phyloP scores from a whole-genome alignment of 2,888 invertebrate species.

The Psococerastis gibbosa region DNA sequence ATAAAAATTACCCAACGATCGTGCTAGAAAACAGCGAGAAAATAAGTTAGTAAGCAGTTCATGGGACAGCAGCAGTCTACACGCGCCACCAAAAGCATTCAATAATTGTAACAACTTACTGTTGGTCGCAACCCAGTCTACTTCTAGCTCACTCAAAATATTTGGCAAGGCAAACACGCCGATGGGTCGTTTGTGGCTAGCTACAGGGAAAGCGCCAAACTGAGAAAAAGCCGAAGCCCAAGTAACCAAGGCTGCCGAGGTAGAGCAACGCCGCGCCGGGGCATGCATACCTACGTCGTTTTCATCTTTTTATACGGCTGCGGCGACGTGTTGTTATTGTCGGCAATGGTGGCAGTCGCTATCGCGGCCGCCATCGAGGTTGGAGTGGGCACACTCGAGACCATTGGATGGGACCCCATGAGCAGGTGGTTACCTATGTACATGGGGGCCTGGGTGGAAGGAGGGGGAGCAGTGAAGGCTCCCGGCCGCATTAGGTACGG shows the following conservation, averaged over 20 bases:
- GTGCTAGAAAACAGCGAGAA: background rate
- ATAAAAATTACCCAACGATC: background rate
- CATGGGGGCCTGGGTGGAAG: slow-evolving; percentile 12
- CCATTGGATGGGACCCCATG: background rate
- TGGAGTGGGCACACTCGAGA: slow-evolving; percentile 25
- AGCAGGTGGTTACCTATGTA: slow-evolving; percentile 8
- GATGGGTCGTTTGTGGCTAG: background rate
- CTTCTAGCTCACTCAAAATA: background rate
- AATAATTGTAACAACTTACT: no score
- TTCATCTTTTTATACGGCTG: slow-evolving; percentile 85
- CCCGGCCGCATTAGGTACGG: slow-evolving; percentile 6
- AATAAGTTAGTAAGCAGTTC: background rate
- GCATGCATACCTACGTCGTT: slow-evolving; percentile 41
- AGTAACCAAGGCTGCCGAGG: slow-evolving; percentile 1
- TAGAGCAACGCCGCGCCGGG: background rate
- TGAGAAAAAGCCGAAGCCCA: background rate
- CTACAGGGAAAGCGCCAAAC: background rate
- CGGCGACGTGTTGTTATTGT: slow-evolving; percentile 36
- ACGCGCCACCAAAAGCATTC: background rate
- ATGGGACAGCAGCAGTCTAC: no score
- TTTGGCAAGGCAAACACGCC: background rate
- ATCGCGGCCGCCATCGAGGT: slow-evolving; percentile 28
- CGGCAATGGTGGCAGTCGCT: slow-evolving; percentile 18
- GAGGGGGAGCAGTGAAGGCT: slow-evolving; percentile 13
- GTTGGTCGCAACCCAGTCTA: background rate